A percentile compares a stretch with the other conserved stretches of the same genome.
Conservation (phyloP, 2,888 invertebrate species). For the Acronicta aceris region DNA sequence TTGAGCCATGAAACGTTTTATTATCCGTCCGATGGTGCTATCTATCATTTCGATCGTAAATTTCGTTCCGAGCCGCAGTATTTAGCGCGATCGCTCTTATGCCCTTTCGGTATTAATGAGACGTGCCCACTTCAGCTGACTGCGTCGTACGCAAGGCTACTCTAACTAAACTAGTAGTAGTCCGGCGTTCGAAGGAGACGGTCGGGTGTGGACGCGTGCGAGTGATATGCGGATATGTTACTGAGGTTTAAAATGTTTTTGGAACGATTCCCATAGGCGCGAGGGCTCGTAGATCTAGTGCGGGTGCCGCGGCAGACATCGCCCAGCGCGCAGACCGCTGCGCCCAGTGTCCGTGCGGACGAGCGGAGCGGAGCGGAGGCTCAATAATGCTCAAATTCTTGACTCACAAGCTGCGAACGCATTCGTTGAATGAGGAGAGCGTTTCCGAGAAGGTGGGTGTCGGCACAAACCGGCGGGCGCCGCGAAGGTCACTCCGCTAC, state of each 20-base stretch:
- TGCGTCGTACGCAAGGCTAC: slow-evolving; percentile 88
- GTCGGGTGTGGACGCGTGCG: slow-evolving; percentile 70
- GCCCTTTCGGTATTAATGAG: slow-evolving; percentile 82
- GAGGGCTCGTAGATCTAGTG: slow-evolving; percentile 57
- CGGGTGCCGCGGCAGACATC: slow-evolving; percentile 29
- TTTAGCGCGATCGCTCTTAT: slow-evolving; percentile 71
- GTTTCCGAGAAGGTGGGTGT: slow-evolving; percentile 93
- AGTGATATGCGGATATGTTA: slow-evolving; percentile 78
- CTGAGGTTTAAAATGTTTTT: slow-evolving; percentile 78
- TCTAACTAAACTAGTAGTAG: slow-evolving; percentile 84
- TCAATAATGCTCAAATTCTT: slow-evolving; percentile 95
- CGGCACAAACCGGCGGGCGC: slow-evolving; percentile 69
- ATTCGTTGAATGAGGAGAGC: slow-evolving; percentile 95
- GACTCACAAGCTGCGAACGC: slow-evolving; percentile 95
- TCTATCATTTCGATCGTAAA: slow-evolving; percentile 44
- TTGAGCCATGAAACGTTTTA: slow-evolving; percentile 51
- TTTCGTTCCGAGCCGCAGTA: slow-evolving; percentile 61
- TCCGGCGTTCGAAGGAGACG: slow-evolving; percentile 75
- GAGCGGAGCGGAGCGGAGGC: slow-evolving; percentile 74
- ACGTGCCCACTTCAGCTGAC: slow-evolving; percentile 88
- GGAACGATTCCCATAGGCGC: slow-evolving; percentile 80
- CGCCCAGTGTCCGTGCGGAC: slow-evolving; percentile 68
- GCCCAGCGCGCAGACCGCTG: slow-evolving; percentile 65
- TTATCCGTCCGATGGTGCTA: slow-evolving; percentile 41
- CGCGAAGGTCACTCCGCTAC: slow-evolving; percentile 83